Evolutionary conservation across 2,888 invertebrate genomes (phyloP), one percentile per base, ranked within the genome.

Genomic region (Oscheius onirici): DNA sequence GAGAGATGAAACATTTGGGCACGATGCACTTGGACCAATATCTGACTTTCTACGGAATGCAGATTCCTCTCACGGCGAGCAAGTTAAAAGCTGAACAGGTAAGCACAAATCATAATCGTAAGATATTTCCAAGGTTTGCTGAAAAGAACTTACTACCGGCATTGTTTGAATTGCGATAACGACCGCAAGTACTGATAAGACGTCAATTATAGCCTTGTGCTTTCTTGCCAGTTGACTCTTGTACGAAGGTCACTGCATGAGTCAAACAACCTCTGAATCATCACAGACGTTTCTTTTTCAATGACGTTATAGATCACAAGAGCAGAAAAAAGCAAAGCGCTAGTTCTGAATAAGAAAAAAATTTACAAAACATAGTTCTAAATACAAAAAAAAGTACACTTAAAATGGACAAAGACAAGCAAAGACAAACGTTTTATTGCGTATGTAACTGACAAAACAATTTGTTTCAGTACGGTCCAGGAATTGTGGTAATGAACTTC

Each of bases 401-500:
- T n/a, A n/a, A n/a, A n/a, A n/a, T n/a, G n/a, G n/a, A n/a, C n/a
- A n/a, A n/a, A n/a, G n/a, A n/a, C n/a, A n/a, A n/a, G n/a, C n/a
- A n/a, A n/a, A n/a, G n/a, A n/a, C n/a, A n/a, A n/a, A n/a, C n/a
- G 3, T 10, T 17, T 6, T n/a, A 11, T 44, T 44, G n/a, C 44
- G 3, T 44, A 15, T 44, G 44, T 17, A 44, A 44, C 15, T 17
- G 17, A 11, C 15, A 17, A 44, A 44, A 15, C n/a, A 44, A 3
- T 17, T n/a, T 17, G 26, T 65, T 81, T 46, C 88, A 92, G 90
- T 90, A 91, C 75, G 93, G 93, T 0, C 93, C 94, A 0, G 92
- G 92, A 0, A 92, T 92, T 81, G 94, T 94, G 0, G 91, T 93
- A 20, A 88, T 95, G 1, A 87, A 89, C 15, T 88, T 94, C 77